phyloP scores from a whole-genome alignment of 2,113 vertebrate genomes.

The Rhinogobius similis region DNA sequence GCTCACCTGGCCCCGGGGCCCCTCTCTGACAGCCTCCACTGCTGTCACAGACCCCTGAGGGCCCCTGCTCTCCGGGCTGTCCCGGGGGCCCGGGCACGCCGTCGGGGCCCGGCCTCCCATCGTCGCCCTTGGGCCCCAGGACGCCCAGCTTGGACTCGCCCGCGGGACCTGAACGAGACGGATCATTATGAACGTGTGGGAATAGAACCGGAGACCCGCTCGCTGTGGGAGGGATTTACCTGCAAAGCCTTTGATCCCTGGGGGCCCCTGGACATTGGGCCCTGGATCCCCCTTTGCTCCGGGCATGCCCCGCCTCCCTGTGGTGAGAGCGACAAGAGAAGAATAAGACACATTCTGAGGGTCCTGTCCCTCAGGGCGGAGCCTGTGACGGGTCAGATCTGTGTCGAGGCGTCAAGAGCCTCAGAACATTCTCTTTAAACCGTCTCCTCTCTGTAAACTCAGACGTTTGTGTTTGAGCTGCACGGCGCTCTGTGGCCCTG shows the following conservation, averaged over 20 bases:
- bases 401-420: too few species aligned
- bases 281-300: conserved; percentile 72
- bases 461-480: too few species aligned
- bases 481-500: too few species aligned
- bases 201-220: background rate
- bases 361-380: too few species aligned
- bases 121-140: conserved; percentile 75
- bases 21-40: conserved; percentile 77
- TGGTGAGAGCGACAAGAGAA: background rate
- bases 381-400: too few species aligned
- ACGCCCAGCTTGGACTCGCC: conserved; percentile 80
- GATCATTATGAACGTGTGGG: background rate
- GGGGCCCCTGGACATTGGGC: conserved; percentile 65
- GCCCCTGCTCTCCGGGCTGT: conserved; percentile 80
- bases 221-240: conserved; percentile 49
- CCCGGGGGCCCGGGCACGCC: conserved; percentile 76
- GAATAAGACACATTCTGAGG: background rate
- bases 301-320: conserved; percentile 67
- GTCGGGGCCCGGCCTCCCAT: conserved; percentile 74
- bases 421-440: too few species aligned
- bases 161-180: conserved; percentile 71
- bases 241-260: conserved; percentile 75
- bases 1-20: conserved; percentile 60
- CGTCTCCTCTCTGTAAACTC: too few species aligned
- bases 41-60: conserved; percentile 80